Evolutionary conservation across 2,797 vertebrate genomes (phyloP).

Genomic region (Varecia variegata): DNA sequence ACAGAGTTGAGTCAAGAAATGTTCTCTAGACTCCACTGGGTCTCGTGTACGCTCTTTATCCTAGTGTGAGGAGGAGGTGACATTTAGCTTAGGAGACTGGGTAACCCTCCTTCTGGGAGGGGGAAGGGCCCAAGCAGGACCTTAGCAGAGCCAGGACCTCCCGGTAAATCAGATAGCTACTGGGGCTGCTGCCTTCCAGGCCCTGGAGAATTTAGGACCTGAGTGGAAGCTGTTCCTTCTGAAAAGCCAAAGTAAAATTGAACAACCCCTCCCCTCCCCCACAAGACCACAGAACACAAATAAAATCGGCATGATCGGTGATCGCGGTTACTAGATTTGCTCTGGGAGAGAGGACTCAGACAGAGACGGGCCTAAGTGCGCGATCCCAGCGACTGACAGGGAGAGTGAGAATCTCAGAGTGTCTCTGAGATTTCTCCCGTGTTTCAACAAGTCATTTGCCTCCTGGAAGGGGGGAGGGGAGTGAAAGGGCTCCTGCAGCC

Average conservation of each 20-base stretch:
- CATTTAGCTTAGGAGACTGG: neutral
- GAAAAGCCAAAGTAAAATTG: neutral
- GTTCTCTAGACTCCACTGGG: neutral
- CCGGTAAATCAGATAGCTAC: neutral
- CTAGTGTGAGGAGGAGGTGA: neutral
- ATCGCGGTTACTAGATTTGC: neutral
- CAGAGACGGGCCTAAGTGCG: neutral
- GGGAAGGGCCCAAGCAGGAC: neutral
- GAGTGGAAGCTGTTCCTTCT: neutral
- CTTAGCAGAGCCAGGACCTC: neutral
- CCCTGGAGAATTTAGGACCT: neutral
- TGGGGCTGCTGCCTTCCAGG: neutral
- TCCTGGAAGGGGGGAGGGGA: neutral
- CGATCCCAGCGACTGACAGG: neutral
- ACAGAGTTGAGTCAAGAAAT: conserved; percentile 5
- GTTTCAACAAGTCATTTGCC: conserved; percentile 4
- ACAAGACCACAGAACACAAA: neutral
- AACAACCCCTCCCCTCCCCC: neutral
- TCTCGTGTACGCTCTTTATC: neutral
- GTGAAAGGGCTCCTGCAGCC: neutral
- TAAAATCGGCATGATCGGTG: neutral
- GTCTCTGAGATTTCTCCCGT: neutral
- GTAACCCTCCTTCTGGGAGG: neutral
- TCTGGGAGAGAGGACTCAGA: no score
- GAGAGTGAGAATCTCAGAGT: neutral